Evolutionary conservation across 37 sponge, comb jelly and placozoan species (phyloP), one percentile per base, ranked within the genome.

Genomic region (Halisarca cf. caerulea): DNA sequence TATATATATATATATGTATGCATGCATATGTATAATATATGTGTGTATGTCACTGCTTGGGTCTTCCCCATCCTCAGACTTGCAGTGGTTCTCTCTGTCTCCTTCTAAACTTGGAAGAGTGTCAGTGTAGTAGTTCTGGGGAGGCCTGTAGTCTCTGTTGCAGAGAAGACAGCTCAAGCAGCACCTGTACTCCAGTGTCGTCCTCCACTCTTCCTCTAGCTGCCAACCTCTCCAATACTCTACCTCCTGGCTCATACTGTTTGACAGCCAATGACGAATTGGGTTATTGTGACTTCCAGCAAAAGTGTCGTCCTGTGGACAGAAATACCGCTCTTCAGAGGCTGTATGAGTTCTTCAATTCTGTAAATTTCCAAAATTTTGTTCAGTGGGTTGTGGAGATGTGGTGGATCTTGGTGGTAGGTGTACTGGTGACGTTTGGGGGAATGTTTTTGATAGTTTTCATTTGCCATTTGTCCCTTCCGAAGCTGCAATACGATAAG

Each of bases 241-340:
- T 40, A 0, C 62, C 62, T 9, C 43, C 62, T 33, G 82, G 82
- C 17, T 40, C 37, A 59, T 30, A 60, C 41, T 94, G 94, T 7
- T 17, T 40, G 36, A 2, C 77, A 9, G 42, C 43, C n/a, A 51
- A 58, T 37, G 86, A 86, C 39, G 81, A 87, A 59, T 79, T 58
- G 0, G 94, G 94, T 1, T 88, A 88, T 78, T 94, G 94, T 69
- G 94, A 94, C 54, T 88, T 94, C 82, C 61, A 88, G 43, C 82
- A 82, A 51, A 58, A 4, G 6, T 94, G 91, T 51, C 80, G 80
- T 23, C 66, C 44, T 27, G 68, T 79, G 11, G 58, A 83, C 58
- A 33, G 47, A 14, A 79, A 88, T 0, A 84, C 84, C 0, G 80
- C 86, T 0, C 62, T 86, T 25, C n/a, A 34, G 18, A 8, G 20